A percentile compares a stretch with the other conserved stretches of the same genome.
Evolutionary conservation across 2,888 invertebrate species (phyloP).

Genomic region (Drosophila anomelani): DNA sequence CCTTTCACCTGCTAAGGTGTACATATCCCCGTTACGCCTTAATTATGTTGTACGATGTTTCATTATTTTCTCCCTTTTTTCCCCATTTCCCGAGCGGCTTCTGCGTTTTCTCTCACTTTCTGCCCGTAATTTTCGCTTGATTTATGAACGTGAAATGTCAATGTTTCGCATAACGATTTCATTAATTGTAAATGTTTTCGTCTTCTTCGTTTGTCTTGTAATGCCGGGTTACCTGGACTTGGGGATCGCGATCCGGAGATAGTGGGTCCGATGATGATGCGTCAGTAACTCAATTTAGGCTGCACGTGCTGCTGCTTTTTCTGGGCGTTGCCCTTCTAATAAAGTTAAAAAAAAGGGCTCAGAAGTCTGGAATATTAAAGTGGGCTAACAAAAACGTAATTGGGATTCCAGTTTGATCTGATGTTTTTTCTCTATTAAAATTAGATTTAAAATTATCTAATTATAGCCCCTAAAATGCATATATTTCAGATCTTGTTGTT

Average conservation of each 20-base stretch:
- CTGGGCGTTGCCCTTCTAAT: slow-evolving; percentile 21
- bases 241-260: slow-evolving; percentile 20
- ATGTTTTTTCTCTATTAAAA: no score
- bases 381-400: neutral
- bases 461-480: neutral
- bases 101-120: slow-evolving; percentile 33
- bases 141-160: slow-evolving; percentile 78
- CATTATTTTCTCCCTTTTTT: slow-evolving; percentile 60
- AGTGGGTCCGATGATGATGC: slow-evolving; percentile 32
- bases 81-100: slow-evolving; percentile 43
- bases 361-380: neutral
- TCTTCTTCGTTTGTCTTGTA: slow-evolving; percentile 32
- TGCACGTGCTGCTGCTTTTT: slow-evolving; percentile 31
- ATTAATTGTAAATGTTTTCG: slow-evolving; percentile 67
- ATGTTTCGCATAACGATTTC: slow-evolving; percentile 77
- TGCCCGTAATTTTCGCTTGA: slow-evolving; percentile 78
- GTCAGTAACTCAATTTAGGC: slow-evolving; percentile 65
- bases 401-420: neutral
- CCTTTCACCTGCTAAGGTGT: slow-evolving; percentile 71
- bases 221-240: slow-evolving; percentile 13
- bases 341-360: slow-evolving; percentile 2
- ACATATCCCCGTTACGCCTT: slow-evolving; percentile 69
- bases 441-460: neutral
- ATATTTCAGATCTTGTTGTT: neutral
- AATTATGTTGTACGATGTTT: slow-evolving; percentile 74